These are phyloP conservation scores for Chitala chitala DNA, from an alignment of 2,113 vertebrate genomes.

Conservation along the genomic window DNA sequence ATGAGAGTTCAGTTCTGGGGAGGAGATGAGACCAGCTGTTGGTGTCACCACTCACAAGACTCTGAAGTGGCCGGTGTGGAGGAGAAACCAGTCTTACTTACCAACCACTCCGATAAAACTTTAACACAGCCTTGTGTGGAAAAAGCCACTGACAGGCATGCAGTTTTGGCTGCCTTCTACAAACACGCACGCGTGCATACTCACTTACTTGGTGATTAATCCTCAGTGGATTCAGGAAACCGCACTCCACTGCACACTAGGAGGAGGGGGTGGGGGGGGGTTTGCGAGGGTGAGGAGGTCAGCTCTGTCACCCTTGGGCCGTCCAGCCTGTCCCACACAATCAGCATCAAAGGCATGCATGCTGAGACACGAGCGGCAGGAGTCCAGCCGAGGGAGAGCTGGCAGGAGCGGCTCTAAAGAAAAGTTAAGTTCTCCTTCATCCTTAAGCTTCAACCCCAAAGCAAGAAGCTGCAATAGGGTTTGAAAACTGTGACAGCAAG, in stretches of 20 bases:
- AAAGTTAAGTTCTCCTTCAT: too few relatives aligned
- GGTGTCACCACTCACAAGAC: constrained; percentile 34
- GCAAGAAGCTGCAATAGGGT: neutral
- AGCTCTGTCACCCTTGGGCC: neutral
- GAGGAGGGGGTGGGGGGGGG: constrained; percentile 24
- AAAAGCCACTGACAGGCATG: constrained; percentile 3
- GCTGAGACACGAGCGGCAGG: neutral
- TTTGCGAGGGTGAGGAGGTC: neutral
- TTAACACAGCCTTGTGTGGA: constrained; percentile 56
- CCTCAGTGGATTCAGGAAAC: constrained; percentile 67
- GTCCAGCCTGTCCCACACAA: constrained; percentile 14
- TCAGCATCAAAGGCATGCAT: constrained; percentile 14
- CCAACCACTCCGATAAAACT: constrained; percentile 59
- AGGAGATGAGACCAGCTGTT: neutral
- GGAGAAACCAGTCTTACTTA: constrained; percentile 43
- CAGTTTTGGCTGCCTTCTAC: neutral
- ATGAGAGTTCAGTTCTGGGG: neutral
- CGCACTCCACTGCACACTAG: constrained; percentile 59
- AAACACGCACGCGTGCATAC: constrained; percentile 30
- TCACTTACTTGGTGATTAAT: constrained; percentile 43
- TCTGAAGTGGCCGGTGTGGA: constrained; percentile 44
- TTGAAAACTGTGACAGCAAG: neutral
- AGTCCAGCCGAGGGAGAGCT: neutral
- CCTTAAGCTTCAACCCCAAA: neutral
- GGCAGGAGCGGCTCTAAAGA: neutral